A percentile compares a stretch with the other conserved stretches of the same genome.
phyloP scores from a whole-genome alignment of 1,140 invertebrate genomes.

The Geopemphigus sp. region DNA sequence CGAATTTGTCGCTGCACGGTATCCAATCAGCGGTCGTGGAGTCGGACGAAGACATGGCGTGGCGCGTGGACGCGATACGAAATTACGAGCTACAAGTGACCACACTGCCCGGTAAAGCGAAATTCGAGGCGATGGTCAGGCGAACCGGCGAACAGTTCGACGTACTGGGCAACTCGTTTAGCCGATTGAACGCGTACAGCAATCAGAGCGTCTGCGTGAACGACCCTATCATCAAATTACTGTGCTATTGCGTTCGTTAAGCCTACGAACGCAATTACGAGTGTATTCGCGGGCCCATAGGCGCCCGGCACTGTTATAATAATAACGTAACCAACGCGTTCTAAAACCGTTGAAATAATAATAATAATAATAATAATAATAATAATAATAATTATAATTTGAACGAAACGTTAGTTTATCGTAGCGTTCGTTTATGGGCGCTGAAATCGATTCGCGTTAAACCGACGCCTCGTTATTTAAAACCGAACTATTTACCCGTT shows the following conservation, averaged over 20 bases:
- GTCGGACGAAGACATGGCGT: background rate
- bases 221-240: slow-evolving; percentile 72
- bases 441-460: no score
- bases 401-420: no score
- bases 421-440: no score
- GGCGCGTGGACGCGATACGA: background rate
- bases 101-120: slow-evolving; percentile 51
- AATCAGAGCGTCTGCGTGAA: slow-evolving; percentile 55
- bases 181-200: slow-evolving; percentile 52
- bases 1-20: slow-evolving; percentile 68
- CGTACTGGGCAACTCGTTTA: slow-evolving; percentile 50
- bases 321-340: no score
- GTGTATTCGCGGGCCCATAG: no score
- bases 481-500: no score
- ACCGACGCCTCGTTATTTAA: no score
- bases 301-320: no score
- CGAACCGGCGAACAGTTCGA: background rate
- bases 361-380: no score
- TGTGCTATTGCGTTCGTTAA: slow-evolving; percentile 66
- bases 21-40: slow-evolving; percentile 44
- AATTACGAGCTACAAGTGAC: slow-evolving; percentile 52
- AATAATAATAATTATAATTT: no score
- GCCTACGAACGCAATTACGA: background rate
- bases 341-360: no score
- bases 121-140: slow-evolving; percentile 52